Percentiles rank a stretch among this genome's conserved stretches.
phyloP scores from a whole-genome alignment of 2,797 vertebrate species.

The Pitangus sulphuratus region DNA sequence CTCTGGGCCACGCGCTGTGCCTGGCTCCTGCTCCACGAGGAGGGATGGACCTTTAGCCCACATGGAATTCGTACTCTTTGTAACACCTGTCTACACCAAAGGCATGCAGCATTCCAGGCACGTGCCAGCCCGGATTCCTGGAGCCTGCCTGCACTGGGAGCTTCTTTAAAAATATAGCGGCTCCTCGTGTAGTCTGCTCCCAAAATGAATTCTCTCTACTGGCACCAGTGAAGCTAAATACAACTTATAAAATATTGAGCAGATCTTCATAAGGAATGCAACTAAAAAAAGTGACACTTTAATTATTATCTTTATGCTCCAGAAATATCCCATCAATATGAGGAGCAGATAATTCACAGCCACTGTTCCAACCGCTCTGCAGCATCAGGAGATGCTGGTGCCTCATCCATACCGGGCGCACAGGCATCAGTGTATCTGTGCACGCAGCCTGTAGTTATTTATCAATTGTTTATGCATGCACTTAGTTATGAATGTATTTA shows the following conservation, averaged over 20 bases:
- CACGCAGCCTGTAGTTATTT: background rate
- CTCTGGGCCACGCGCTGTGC: accelerated
- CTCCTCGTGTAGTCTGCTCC: background rate
- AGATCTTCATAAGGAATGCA: constrained; percentile 36
- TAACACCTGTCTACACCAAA: background rate
- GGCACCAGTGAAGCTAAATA: constrained; percentile 43
- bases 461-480: constrained; percentile 7
- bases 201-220: constrained; percentile 13
- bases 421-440: background rate
- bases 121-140: background rate
- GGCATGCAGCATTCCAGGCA: background rate
- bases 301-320: constrained; percentile 55
- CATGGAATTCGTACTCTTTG: accelerated
- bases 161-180: background rate
- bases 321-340: constrained; percentile 46
- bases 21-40: background rate
- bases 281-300: constrained; percentile 48
- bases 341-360: constrained; percentile 26
- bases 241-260: constrained; percentile 39
- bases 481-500: constrained; percentile 23
- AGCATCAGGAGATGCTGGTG: background rate
- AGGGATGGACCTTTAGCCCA: background rate
- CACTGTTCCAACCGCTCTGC: background rate
- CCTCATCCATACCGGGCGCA: background rate
- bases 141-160: background rate